These are phyloP conservation scores for Archocentrus centrarchus DNA, from an alignment of 2,113 vertebrate genomes.

Conservation along the genomic window DNA sequence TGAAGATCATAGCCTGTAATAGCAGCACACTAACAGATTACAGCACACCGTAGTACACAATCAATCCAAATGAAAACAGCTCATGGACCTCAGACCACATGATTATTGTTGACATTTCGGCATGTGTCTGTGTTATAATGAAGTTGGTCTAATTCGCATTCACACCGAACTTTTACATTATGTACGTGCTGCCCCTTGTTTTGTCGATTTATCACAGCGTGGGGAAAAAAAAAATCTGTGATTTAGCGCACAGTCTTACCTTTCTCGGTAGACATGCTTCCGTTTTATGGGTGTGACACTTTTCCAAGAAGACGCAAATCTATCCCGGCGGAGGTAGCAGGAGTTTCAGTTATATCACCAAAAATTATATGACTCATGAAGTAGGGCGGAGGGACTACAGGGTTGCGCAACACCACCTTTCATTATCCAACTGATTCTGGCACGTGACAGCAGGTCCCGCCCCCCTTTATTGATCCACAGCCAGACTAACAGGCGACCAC, in stretches of 20 bases:
- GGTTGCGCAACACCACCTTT: not conserved
- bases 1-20: not conserved
- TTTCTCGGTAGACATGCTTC: conserved; percentile 63
- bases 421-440: not conserved
- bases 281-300: conserved; percentile 30
- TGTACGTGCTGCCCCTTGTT: not conserved
- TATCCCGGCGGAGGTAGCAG: no score
- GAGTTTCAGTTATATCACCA: conserved; percentile 12
- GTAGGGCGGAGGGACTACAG: not conserved
- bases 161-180: no score
- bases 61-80: not conserved
- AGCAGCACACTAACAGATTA: not conserved
- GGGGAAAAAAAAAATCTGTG: not conserved
- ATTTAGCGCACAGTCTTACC: conserved; percentile 47
- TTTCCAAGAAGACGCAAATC: not conserved
- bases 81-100: not conserved
- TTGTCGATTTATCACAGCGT: not conserved
- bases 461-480: not conserved
- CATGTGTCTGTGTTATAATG: not conserved
- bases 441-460: not conserved
- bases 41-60: not conserved
- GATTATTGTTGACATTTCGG: not conserved
- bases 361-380: not conserved
- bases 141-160: not conserved
- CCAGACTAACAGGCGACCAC: not conserved